These are phyloP conservation scores for Tetheella fluctuosa DNA, from an alignment of 2,888 invertebrate genomes.

Conservation along the genomic window DNA sequence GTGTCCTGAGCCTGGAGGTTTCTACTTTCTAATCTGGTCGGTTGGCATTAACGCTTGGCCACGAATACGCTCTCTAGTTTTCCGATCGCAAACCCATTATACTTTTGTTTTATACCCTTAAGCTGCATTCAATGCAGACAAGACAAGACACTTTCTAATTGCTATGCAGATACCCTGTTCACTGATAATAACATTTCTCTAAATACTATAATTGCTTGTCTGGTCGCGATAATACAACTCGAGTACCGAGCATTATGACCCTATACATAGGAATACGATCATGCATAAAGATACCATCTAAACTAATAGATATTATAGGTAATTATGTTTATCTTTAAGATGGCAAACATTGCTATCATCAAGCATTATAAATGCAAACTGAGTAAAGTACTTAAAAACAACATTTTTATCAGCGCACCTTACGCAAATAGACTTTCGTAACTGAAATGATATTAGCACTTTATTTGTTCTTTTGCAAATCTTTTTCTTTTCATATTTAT, in stretches of 20 bases:
- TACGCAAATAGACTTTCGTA: not conserved
- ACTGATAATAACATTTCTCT: constrained; percentile 23
- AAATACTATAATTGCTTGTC: not conserved
- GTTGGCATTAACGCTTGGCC: constrained; percentile 63
- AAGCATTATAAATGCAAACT: not conserved
- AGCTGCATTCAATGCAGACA: constrained; percentile 55
- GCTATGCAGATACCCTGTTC: constrained; percentile 45
- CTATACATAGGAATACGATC: not conserved
- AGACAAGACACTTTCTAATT: constrained; percentile 68
- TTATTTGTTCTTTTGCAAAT: constrained; percentile 1
- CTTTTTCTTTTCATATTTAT: not conserved
- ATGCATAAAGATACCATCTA: not conserved
- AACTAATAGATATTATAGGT: not conserved
- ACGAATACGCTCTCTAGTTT: constrained; percentile 68
- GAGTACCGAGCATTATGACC: not conserved
- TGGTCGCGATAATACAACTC: constrained; percentile 3
- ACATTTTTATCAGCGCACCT: not conserved
- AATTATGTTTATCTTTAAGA: not conserved
- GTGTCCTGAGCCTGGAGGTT: constrained; percentile 57
- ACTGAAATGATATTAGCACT: not conserved
- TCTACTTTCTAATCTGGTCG: constrained; percentile 77
- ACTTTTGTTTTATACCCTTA: constrained; percentile 70
- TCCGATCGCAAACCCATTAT: constrained; percentile 61
- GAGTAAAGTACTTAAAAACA: not conserved
- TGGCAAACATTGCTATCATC: constrained; percentile 4